phyloP scores from a whole-genome alignment of 2,797 vertebrate genomes.

The Pantherophis alleghaniensis region DNA sequence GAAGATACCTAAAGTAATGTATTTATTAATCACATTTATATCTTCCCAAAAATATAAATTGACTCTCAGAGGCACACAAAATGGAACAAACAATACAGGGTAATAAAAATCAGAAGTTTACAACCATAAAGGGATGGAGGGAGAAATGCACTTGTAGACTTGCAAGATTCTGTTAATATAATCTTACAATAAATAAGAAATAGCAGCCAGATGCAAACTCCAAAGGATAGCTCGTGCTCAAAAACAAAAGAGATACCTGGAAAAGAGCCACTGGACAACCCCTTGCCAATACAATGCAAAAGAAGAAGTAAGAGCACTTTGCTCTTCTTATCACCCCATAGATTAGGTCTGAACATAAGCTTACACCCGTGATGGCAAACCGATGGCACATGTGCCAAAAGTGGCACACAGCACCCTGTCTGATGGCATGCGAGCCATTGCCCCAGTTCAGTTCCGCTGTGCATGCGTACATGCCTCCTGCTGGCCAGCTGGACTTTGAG shows the following conservation, averaged over 20 bases:
- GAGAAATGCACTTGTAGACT: not conserved
- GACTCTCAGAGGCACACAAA: not conserved
- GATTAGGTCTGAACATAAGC: not conserved
- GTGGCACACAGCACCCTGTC: too few relatives aligned
- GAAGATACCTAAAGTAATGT: not conserved
- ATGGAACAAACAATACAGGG: not conserved
- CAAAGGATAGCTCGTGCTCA: not conserved
- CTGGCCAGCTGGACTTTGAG: too few relatives aligned
- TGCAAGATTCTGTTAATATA: not conserved
- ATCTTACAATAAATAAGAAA: not conserved
- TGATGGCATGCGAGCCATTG: too few relatives aligned
- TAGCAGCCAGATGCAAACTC: not conserved
- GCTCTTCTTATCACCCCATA: not conserved
- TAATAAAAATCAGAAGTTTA: not conserved
- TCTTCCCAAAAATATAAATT: not conserved
- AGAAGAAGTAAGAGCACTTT: not conserved
- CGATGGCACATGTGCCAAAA: too few relatives aligned
- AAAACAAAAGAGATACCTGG: not conserved
- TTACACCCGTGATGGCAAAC: not conserved
- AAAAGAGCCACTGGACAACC: not conserved
- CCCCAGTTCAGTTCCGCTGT: too few relatives aligned
- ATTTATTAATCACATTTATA: not conserved
- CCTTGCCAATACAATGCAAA: not conserved
- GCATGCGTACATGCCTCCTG: too few relatives aligned
- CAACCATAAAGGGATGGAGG: not conserved